Evolutionary conservation across 2,888 invertebrate genomes (phyloP).

Genomic region (Busseola fusca): DNA sequence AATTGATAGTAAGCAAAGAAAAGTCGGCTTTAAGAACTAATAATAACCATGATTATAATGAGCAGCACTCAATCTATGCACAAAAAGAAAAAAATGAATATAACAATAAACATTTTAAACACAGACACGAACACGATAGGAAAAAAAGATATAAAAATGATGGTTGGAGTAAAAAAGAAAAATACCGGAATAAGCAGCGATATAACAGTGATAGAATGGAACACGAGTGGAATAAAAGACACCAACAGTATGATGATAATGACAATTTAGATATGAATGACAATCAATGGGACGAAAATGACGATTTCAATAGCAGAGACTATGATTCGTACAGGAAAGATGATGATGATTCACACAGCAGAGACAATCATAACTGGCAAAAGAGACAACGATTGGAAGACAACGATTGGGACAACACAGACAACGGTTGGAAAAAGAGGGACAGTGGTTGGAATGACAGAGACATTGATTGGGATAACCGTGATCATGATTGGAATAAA

Average conservation of each 20-base stretch:
- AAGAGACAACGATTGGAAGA: background rate
- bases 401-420: background rate
- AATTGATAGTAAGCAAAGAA: background rate
- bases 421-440: background rate
- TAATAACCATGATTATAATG: background rate
- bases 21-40: background rate
- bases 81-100: background rate
- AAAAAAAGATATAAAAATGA: background rate
- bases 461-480: background rate
- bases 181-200: background rate
- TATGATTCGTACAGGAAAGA: background rate
- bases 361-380: background rate
- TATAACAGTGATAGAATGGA: constrained; percentile 7
- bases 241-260: background rate
- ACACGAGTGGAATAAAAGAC: constrained; percentile 33
- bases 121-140: background rate
- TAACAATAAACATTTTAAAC: background rate
- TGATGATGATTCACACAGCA: background rate
- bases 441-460: background rate
- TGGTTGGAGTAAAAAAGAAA: background rate
- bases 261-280: constrained; percentile 9
- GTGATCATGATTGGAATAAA: background rate
- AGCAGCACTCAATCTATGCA: background rate
- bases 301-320: background rate
- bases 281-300: background rate